A percentile compares a stretch with the other conserved stretches of the same genome.
These are phyloP conservation scores for Ceratosolen fusciceps DNA, from an alignment of 1,140 invertebrate species.

Conservation along the genomic window DNA sequence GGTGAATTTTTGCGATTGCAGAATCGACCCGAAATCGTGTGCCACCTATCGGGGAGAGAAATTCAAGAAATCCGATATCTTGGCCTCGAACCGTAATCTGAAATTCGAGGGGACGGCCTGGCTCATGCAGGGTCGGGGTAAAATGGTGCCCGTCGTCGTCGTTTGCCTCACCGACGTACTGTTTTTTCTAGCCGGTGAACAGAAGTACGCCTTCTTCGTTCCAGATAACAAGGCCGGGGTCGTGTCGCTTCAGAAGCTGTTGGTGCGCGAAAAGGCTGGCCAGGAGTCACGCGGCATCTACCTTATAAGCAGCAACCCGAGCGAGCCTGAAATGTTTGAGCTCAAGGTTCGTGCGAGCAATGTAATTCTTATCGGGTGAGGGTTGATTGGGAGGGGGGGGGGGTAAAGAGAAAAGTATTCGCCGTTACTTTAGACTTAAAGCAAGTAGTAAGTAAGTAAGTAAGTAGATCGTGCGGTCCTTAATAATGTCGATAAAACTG, in stretches of 20 bases:
- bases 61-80: conserved; percentile 95
- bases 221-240: conserved; percentile 93
- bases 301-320: conserved; percentile 88
- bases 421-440: too few relatives aligned
- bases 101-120: conserved; percentile 89
- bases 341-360: conserved; percentile 78
- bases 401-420: too few relatives aligned
- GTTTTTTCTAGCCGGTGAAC: conserved; percentile 89
- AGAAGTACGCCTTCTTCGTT: conserved; percentile 86
- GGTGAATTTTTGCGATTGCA: conserved; percentile 63
- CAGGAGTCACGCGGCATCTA: conserved; percentile 90
- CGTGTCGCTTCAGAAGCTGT: conserved; percentile 89
- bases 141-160: conserved; percentile 87
- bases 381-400: too few relatives aligned
- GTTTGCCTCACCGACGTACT: conserved; percentile 92
- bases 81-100: conserved; percentile 85
- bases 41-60: conserved; percentile 86
- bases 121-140: conserved; percentile 86
- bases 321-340: conserved; percentile 96
- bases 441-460: too few relatives aligned
- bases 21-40: conserved; percentile 92
- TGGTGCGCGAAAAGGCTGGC: conserved; percentile 93
- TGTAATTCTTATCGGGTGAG: too few relatives aligned
- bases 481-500: too few relatives aligned
- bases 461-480: too few relatives aligned